These are phyloP conservation scores for Chaetodon auriga DNA, from an alignment of 2,113 vertebrate species.

Conservation along the genomic window DNA sequence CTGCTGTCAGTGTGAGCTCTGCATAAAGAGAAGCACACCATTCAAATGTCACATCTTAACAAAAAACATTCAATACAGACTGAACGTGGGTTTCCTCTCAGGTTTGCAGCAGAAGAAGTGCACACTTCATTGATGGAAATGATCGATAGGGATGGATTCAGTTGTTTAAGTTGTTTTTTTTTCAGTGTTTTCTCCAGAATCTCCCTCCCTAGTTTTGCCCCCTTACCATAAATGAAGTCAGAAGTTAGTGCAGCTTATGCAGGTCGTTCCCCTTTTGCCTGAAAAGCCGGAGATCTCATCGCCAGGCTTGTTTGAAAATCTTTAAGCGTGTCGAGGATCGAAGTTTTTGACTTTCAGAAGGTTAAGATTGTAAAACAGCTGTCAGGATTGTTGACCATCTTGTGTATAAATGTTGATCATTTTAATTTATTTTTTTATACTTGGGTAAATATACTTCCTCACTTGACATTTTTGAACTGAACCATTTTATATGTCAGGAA, in stretches of 20 bases:
- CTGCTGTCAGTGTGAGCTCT: conserved; percentile 6
- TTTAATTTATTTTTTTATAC: conserved; percentile 89
- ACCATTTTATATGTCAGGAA: conserved; percentile 66
- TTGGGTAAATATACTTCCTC: conserved; percentile 65
- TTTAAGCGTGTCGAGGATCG: background rate
- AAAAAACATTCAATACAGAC: background rate
- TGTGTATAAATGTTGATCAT: conserved; percentile 76
- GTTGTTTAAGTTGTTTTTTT: background rate
- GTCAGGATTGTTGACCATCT: conserved; percentile 55
- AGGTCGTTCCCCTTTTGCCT: background rate
- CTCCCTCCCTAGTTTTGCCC: background rate
- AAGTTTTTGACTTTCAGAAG: conserved; percentile 25
- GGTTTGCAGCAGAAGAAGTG: background rate
- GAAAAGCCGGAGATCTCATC: background rate
- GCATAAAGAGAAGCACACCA: background rate
- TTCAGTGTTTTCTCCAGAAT: background rate
- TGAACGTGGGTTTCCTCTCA: background rate
- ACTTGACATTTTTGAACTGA: conserved; percentile 68
- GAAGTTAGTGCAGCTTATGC: background rate
- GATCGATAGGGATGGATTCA: background rate
- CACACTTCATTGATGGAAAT: background rate
- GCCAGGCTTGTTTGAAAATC: conserved; percentile 1
- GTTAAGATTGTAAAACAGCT: conserved; percentile 60
- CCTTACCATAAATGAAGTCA: background rate
- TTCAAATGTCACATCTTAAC: background rate